A percentile compares a stretch with the other conserved stretches of the same genome.
These are phyloP conservation scores for Pandemis heparana DNA, from an alignment of 2,888 invertebrate species.

Conservation along the genomic window DNA sequence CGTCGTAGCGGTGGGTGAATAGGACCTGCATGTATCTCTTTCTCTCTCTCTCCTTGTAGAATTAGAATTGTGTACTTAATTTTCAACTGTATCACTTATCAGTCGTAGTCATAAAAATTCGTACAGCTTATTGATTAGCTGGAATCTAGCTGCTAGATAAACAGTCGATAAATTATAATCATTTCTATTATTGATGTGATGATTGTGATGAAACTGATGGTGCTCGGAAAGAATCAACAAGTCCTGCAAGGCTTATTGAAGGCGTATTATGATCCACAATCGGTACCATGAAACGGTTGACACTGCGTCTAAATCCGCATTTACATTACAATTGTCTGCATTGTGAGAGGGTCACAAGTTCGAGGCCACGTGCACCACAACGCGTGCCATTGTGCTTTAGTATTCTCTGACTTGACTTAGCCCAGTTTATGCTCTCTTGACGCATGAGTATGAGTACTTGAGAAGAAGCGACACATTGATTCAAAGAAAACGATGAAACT, in stretches of 20 bases:
- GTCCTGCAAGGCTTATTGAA: slow-evolving; percentile 25
- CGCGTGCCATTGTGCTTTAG: slow-evolving; percentile 46
- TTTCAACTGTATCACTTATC: neutral
- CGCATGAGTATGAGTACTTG: neutral
- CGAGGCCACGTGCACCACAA: slow-evolving; percentile 71
- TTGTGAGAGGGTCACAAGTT: slow-evolving; percentile 80
- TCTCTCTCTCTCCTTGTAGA: neutral
- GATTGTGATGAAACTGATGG: slow-evolving; percentile 1
- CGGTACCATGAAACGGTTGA: slow-evolving; percentile 65
- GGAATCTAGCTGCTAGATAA: neutral
- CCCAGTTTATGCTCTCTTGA: slow-evolving; percentile 44
- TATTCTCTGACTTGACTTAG: slow-evolving; percentile 41
- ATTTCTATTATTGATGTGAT: slow-evolving; percentile 23
- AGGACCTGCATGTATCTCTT: neutral
- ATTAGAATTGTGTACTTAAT: neutral
- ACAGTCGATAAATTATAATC: neutral
- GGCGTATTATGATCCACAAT: slow-evolving; percentile 50
- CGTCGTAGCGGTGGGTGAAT: neutral
- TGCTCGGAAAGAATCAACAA: slow-evolving; percentile 11
- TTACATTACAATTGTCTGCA: slow-evolving; percentile 79
- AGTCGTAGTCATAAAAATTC: neutral
- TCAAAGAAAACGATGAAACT: neutral
- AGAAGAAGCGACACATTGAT: neutral
- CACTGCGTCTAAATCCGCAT: slow-evolving; percentile 70
- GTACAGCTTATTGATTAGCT: neutral